These are phyloP conservation scores for Ammodytes dubius DNA, from an alignment of 2,113 vertebrate genomes.

Conservation along the genomic window DNA sequence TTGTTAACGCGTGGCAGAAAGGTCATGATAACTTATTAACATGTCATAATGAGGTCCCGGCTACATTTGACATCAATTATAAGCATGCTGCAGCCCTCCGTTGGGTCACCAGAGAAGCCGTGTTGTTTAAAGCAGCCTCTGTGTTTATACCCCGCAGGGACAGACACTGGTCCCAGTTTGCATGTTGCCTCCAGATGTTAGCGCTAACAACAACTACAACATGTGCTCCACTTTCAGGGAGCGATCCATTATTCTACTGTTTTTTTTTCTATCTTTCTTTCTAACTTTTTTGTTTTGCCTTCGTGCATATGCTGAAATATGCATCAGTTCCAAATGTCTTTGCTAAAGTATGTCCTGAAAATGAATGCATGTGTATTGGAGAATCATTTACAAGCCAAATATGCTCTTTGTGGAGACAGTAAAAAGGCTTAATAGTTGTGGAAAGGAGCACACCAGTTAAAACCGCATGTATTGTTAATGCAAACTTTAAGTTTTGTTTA, in stretches of 20 bases:
- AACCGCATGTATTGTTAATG: conserved; percentile 2
- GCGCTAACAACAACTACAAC: conserved; percentile 37
- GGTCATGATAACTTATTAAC: conserved; percentile 77
- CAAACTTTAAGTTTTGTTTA: conserved; percentile 1
- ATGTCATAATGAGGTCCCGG: conserved; percentile 72
- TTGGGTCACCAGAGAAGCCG: conserved; percentile 14
- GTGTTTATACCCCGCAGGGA: conserved; percentile 30
- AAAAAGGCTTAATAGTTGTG: neutral
- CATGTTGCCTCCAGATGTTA: conserved; percentile 64
- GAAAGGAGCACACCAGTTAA: conserved; percentile 22
- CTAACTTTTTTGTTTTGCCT: neutral
- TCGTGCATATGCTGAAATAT: conserved; percentile 40
- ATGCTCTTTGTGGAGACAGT: neutral
- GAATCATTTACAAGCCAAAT: conserved; percentile 46
- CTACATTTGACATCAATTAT: conserved; percentile 75
- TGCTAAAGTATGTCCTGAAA: conserved; percentile 31
- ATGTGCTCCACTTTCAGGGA: conserved; percentile 43
- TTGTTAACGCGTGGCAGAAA: conserved; percentile 58
- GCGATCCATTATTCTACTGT: conserved; percentile 23
- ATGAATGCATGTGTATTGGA: conserved; percentile 18
- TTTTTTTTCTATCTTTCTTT: conserved; percentile 25
- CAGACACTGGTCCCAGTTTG: conserved; percentile 17
- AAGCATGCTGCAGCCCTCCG: conserved; percentile 39
- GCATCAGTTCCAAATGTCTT: conserved; percentile 42
- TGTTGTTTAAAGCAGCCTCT: conserved; percentile 9